A percentile compares a stretch with the other conserved stretches of the same genome.
These are phyloP conservation scores for Zaprionus ghesquierei DNA, from an alignment of 1,140 invertebrate species.

Conservation along the genomic window DNA sequence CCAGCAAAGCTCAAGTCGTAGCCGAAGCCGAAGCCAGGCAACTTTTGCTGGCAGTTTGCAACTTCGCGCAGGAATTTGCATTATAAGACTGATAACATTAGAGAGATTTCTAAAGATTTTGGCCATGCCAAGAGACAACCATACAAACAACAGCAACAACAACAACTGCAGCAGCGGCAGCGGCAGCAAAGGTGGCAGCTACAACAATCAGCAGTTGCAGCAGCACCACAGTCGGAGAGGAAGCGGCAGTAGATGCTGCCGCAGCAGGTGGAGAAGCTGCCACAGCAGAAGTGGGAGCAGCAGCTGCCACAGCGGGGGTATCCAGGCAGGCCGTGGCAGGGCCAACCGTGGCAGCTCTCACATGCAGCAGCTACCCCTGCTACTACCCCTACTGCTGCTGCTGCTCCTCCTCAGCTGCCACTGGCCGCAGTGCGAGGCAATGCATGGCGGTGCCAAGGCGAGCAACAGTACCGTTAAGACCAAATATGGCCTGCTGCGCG, in stretches of 20 bases:
- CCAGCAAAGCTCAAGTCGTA: background rate
- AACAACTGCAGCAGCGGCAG: no score
- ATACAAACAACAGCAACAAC: constrained; percentile 16
- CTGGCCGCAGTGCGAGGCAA: constrained; percentile 73
- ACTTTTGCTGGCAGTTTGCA: constrained; percentile 43
- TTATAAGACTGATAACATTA: constrained; percentile 83
- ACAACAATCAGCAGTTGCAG: background rate
- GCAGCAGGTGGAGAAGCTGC: background rate
- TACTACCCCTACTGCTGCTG: constrained; percentile 40
- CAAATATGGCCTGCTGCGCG: constrained; percentile 93
- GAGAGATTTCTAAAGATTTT: constrained; percentile 78
- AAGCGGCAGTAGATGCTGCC: background rate
- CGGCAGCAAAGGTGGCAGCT: background rate
- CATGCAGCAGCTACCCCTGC: constrained; percentile 5
- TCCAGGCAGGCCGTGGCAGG: background rate
- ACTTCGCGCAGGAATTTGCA: constrained; percentile 78
- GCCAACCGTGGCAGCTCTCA: background rate
- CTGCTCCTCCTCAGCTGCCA: constrained; percentile 60
- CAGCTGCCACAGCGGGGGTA: background rate
- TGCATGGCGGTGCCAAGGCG: constrained; percentile 85
- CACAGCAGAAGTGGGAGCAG: background rate
- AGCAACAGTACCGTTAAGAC: constrained; percentile 91
- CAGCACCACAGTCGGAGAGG: no score
- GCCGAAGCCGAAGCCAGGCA: background rate
- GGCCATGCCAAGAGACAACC: constrained; percentile 49